Conservation (phyloP, 2,888 invertebrate species). For the Gibbula magus region DNA sequence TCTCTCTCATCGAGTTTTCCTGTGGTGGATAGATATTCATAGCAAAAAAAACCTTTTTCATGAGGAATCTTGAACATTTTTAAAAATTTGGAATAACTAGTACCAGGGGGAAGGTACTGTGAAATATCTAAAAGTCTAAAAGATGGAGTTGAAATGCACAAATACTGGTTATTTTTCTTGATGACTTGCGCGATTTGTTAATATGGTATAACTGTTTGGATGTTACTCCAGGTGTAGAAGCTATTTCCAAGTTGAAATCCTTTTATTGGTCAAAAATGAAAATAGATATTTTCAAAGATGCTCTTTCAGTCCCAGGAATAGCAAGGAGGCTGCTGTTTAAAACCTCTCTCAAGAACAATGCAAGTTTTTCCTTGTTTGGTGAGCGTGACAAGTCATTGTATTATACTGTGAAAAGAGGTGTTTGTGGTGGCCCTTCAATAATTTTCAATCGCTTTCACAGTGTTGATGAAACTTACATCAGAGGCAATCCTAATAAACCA, state of each 20-base stretch:
- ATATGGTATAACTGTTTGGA: neutral
- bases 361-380: neutral
- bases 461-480: neutral
- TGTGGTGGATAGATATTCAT: neutral
- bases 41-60: neutral
- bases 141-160: neutral
- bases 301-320: neutral
- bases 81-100: neutral
- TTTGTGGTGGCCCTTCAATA: too few species aligned
- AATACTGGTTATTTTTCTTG: slow-evolving; percentile 2
- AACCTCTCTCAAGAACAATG: neutral
- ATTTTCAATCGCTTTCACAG: neutral
- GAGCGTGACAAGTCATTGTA: too few species aligned
- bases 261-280: slow-evolving; percentile 6
- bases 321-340: neutral
- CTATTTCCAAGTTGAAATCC: neutral
- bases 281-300: neutral
- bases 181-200: neutral
- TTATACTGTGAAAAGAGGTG: too few species aligned
- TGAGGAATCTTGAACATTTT: neutral
- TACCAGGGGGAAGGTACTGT: neutral
- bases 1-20: neutral
- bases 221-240: neutral
- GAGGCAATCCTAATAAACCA: neutral
- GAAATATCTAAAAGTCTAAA: neutral